Evolutionary conservation across 2,888 invertebrate species (phyloP), one percentile per base, ranked within the genome.

Genomic region (Rhagonycha lutea): DNA sequence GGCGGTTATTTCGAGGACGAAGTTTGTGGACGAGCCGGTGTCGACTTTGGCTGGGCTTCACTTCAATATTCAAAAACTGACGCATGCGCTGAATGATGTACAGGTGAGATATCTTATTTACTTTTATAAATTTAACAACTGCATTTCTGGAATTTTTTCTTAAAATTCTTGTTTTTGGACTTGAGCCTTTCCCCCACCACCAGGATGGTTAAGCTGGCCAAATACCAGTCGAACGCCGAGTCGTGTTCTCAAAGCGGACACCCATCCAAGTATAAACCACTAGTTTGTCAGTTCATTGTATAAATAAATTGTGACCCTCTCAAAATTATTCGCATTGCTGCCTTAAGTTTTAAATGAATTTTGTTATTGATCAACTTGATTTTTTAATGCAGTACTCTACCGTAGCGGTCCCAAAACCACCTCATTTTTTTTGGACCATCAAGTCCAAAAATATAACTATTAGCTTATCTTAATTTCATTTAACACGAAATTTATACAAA

Each of bases 31-130:
- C 79, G 95, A 96, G 82, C 93, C 94, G 0, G 93, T 94, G 29
- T 92, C 93, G 5, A 93, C 94, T 18, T 90, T 97, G 79, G 95
- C 95, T 72, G 94, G 94, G 4, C 89, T 97, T n/a, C 92, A 96
- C 82, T 92, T 94, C 83, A 95, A 95, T 82, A 91, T 96, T 73
- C 95, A 96, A 87, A 95, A 95, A 86, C 90, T 97, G 80, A 91
- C 93, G 68, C 94, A 95, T 83, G 95, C 95, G 71, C 89, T 93
- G 84, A 92, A 91, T 82, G 93, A 93, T 83, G 89, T 93, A 79
- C 92, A 93, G 92, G 94, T 94, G 84, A 92, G 92, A 90, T 10
- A 65, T 12, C 29, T 24, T 18, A 18, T 18, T 24, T 63, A 65
- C 47, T n/a, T 63, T 63, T 65, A 4, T 10, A 11, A 61, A 18